Evolutionary conservation across 2,797 vertebrate species (phyloP), one percentile per base, ranked within the genome.

Genomic region (Melanotaenia pygmaea): DNA sequence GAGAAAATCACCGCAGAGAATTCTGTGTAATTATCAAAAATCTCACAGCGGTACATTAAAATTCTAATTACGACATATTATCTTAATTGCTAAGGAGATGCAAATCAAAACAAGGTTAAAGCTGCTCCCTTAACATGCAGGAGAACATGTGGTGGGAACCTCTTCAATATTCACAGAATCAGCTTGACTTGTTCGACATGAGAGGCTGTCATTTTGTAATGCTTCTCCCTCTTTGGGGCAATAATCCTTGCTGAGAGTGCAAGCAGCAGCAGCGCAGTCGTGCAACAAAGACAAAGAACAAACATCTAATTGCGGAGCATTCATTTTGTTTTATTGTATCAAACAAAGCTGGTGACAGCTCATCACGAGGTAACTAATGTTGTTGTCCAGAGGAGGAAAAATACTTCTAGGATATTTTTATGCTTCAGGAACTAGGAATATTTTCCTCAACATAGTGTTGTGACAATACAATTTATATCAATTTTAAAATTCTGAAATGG

Each of bases 21-120:
- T 92, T 92, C 91, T 79, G 86, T 82, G 82, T 91, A 93, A 94
- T 94, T 93, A 93, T 92, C 89, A 92, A 92, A 93, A 94, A 92
- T 94, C 92, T 93, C 91, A 91, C 90, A 87, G 92, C 88, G 88
- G 85, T 92, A 88, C 90, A 94, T 93, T 93, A 94, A 92, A 93
- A 93, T 90, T 92, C 89, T 93, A 94, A 94, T 94, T 93, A 94
- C 86, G 89, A 91, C 90, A 90, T 93, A 94, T 94, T 93, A 93
- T 93, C 91, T 92, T 94, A 94, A 94, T 93, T 93, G 92, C 91
- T 85, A 88, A 92, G 90, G 91, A 93, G 94, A 93, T 92, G 91
- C 90, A 92, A 93, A 94, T 94, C 93, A 93, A 94, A 94, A 93
- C 92, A 94, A 93, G 92, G 93, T 93, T 93, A 93, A 89, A 79